Evolutionary conservation across 1,140 invertebrate genomes (phyloP).

Genomic region (Macrobrachium nipponense): DNA sequence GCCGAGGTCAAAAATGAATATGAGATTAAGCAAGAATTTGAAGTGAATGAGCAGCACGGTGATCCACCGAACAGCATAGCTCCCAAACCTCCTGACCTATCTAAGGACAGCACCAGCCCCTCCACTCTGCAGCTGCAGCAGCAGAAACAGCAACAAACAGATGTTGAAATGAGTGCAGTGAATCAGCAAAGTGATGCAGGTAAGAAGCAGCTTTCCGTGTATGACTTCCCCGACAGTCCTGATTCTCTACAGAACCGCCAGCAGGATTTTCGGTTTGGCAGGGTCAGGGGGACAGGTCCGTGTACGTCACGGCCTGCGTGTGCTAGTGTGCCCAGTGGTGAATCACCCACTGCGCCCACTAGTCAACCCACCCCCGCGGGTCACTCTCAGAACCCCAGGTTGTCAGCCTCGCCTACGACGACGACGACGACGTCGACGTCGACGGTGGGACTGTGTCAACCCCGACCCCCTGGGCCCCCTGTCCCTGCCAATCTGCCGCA

Average conservation of each 20-base stretch:
- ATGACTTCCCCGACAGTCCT: constrained; percentile 60
- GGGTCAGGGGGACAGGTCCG: constrained; percentile 63
- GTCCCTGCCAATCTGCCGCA: constrained; percentile 55
- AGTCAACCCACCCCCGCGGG: constrained; percentile 51
- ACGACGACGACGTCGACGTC: constrained; percentile 77
- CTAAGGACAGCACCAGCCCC: background rate
- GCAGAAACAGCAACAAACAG: background rate
- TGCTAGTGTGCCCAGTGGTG: constrained; percentile 54
- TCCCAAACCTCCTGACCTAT: constrained; percentile 44
- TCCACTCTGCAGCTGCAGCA: background rate
- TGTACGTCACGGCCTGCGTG: constrained; percentile 58
- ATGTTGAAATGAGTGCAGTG: background rate
- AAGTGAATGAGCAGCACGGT: constrained; percentile 35
- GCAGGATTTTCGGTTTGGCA: constrained; percentile 64
- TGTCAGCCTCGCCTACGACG: constrained; percentile 68
- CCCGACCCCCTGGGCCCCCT: constrained; percentile 54
- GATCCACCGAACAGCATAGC: constrained; percentile 41
- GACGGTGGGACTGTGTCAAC: constrained; percentile 20
- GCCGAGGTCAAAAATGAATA: constrained; percentile 24
- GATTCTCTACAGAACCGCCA: constrained; percentile 37
- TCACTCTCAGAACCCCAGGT: too few species aligned
- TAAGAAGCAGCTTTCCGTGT: constrained; percentile 52
- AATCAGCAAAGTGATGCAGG: constrained; percentile 37
- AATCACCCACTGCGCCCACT: constrained; percentile 25
- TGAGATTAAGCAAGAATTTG: constrained; percentile 26